phyloP scores from a whole-genome alignment of 1,140 invertebrate species.

The Andricus grossulariae region DNA sequence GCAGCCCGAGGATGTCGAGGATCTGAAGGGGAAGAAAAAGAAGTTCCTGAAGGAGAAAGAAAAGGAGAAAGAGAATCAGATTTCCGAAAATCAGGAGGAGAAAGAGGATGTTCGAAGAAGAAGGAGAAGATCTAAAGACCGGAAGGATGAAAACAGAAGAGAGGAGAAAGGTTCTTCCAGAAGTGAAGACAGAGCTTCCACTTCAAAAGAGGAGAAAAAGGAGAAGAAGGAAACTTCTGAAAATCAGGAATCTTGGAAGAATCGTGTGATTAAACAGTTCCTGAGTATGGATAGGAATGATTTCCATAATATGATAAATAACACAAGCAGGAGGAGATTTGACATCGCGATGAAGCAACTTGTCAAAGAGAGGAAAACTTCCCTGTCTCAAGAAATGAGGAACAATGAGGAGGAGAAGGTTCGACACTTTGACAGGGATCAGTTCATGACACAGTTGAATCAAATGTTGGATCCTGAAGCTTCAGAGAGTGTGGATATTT shows the following conservation, averaged over 20 bases:
- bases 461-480: constrained; percentile 71
- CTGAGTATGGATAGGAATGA: constrained; percentile 74
- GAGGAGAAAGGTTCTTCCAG: background rate
- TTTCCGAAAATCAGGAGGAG: background rate
- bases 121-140: constrained; percentile 8
- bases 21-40: constrained; percentile 37
- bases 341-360: constrained; percentile 73
- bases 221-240: background rate
- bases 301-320: constrained; percentile 73
- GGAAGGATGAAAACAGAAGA: constrained; percentile 39
- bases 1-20: constrained; percentile 30
- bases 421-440: constrained; percentile 65
- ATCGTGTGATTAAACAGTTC: constrained; percentile 68
- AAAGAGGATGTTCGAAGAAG: background rate
- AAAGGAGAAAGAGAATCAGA: constrained; percentile 42
- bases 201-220: background rate
- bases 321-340: constrained; percentile 71
- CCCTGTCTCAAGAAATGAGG: constrained; percentile 64
- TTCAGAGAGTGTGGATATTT: constrained; percentile 58
- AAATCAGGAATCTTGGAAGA: constrained; percentile 65
- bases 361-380: constrained; percentile 67
- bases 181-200: background rate
- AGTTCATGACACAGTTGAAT: constrained; percentile 72
- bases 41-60: constrained; percentile 7
- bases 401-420: constrained; percentile 68